Evolutionary conservation across 2,888 invertebrate species (phyloP).

Genomic region (Fabriciana adippe): DNA sequence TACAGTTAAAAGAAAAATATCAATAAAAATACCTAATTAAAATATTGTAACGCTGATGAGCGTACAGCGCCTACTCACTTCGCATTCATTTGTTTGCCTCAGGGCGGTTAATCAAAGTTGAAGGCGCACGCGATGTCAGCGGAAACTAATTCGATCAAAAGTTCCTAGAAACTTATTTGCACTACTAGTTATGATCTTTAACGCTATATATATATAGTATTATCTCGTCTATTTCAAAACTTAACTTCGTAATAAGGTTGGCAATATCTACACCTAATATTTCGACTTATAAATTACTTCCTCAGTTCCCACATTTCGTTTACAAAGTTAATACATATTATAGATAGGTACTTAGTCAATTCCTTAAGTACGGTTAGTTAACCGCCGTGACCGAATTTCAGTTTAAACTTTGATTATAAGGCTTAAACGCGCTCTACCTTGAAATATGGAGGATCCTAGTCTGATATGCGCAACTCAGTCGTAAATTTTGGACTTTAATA

Average conservation of each 20-base stretch:
- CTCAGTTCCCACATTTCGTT: constrained; percentile 2
- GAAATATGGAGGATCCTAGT: constrained; percentile 61
- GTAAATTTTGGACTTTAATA: constrained; percentile 30
- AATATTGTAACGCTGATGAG: neutral
- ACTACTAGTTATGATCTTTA: constrained; percentile 66
- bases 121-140: constrained; percentile 61
- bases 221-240: constrained; percentile 41
- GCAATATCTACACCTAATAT: constrained; percentile 20
- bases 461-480: constrained; percentile 34
- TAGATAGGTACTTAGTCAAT: constrained; percentile 41
- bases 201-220: constrained; percentile 66
- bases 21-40: neutral
- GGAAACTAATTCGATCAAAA: constrained; percentile 73
- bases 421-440: constrained; percentile 62
- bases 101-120: constrained; percentile 69
- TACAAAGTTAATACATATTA: constrained; percentile 21
- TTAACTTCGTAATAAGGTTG: constrained; percentile 24
- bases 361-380: constrained; percentile 54
- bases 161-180: constrained; percentile 69
- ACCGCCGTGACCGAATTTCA: constrained; percentile 61
- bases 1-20: no score
- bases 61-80: constrained; percentile 25
- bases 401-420: constrained; percentile 59
- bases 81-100: constrained; percentile 56
- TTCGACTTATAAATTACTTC: constrained; percentile 20